Base-by-base conservation (phyloP, 1,140 invertebrate genomes). In the Parapsyche elsis region DNA sequence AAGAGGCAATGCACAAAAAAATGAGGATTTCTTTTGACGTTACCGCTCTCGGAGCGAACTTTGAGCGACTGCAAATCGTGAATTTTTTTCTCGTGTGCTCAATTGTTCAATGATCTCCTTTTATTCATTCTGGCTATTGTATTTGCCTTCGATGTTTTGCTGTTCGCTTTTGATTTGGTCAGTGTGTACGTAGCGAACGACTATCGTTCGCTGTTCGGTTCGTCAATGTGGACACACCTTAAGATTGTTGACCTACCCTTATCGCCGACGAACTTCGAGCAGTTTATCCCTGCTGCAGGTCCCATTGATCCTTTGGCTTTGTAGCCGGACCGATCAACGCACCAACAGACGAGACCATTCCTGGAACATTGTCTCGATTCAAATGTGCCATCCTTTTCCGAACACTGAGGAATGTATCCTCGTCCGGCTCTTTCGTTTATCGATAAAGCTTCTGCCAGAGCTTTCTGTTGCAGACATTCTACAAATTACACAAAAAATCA, bases 271-370 rank as follows among this genome's bases (percentile, higher is more conserved):
- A 85, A 82, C 0, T 83, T 46, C 0, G 86, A 84, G 85, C 95
- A 96, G 78, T 92, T 88, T 0, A 95, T 93, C 46, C 88, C 90
- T 9, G 92, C 90, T 0, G 94, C 90, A 0, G 94, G 92, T 9
- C 94, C 95, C 92, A 96, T 95, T 0, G 93, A 92, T 0, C 94
- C 93, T 59, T 91, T 91, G 19, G 94, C 88, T 85, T 96, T 95
- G 84, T 92, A 91, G 0, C 95, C 95, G 9, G 91, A 90, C 23
- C 90, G 87, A 85, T 95, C 93, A 0, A 96, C 95, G 84, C 95
- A 96, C 95, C 95, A 96, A 86, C 95, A 96, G 80, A 96, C 94
- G 0, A 95, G 85, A 16, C 94, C 94, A 85, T 96, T 96, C 59
- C 94, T 90, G 0, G 94, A 95, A 85, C 95, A 96, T 83, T 96